Evolutionary conservation across 2,888 invertebrate species (phyloP).

Genomic region (Diaprepes abbreviatus): DNA sequence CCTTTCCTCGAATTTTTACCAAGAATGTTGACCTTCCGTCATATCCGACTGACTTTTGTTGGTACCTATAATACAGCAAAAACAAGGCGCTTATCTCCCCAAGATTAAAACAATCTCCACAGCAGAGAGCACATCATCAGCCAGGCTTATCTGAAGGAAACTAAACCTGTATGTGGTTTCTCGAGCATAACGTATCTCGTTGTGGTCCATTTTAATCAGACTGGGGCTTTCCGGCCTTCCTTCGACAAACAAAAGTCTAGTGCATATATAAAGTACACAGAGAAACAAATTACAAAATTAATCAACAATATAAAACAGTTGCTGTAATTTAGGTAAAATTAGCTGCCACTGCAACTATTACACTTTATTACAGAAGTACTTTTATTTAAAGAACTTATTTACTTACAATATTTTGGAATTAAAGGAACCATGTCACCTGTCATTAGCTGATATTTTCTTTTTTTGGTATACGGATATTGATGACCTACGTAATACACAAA

Average conservation of each 20-base stretch:
- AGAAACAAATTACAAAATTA: too few relatives aligned
- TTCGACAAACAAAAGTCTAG: slow-evolving; percentile 22
- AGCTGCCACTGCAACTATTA: too few relatives aligned
- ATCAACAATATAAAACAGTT: too few relatives aligned
- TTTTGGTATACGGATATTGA: too few relatives aligned
- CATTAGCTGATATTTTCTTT: too few relatives aligned
- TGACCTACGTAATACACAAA: too few relatives aligned
- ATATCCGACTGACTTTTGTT: slow-evolving; percentile 42
- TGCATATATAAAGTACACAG: not conserved
- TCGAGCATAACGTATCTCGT: slow-evolving; percentile 54
- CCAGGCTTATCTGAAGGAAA: slow-evolving; percentile 53
- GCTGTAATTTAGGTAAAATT: too few relatives aligned
- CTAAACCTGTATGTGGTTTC: slow-evolving; percentile 60
- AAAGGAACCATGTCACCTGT: too few relatives aligned
- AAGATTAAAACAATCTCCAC: slow-evolving; percentile 39
- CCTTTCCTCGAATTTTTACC: not conserved
- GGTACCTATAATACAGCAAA: slow-evolving; percentile 28
- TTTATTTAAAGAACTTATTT: too few relatives aligned
- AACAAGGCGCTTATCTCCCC: slow-evolving; percentile 30
- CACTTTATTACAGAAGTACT: too few relatives aligned
- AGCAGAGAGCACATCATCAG: slow-evolving; percentile 30
- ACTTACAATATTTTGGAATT: too few relatives aligned
- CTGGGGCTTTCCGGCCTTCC: slow-evolving; percentile 33
- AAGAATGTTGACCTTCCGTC: slow-evolving; percentile 42
- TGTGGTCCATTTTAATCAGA: slow-evolving; percentile 59